phyloP scores from a whole-genome alignment of 2,113 vertebrate species.

The Larimichthys crocea region DNA sequence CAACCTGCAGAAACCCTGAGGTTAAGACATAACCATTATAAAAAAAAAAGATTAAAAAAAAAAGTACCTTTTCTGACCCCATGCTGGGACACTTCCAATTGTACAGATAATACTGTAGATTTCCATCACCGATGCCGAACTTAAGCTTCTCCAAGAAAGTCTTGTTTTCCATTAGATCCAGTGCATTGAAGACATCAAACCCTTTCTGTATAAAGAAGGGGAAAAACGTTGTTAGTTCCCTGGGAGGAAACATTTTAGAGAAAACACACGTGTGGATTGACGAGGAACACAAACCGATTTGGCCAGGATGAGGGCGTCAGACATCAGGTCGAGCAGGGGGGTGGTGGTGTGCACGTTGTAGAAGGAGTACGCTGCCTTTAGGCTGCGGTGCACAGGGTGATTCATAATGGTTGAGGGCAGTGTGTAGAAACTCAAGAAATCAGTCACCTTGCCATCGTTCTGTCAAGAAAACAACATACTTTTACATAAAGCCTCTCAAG shows the following conservation, averaged over 20 bases:
- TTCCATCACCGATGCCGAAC: slow-evolving; percentile 98
- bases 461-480: slow-evolving; percentile 63
- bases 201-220: slow-evolving; percentile 88
- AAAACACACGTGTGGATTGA: neutral
- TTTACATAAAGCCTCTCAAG: neutral
- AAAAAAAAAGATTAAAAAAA: neutral
- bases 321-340: slow-evolving; percentile 96
- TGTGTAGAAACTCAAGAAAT: slow-evolving; percentile 97
- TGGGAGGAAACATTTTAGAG: neutral
- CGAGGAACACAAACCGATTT: slow-evolving; percentile 89
- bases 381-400: slow-evolving; percentile 95
- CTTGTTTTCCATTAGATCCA: slow-evolving; percentile 99
- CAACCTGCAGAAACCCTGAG: neutral
- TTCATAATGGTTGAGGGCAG: slow-evolving; percentile 99
- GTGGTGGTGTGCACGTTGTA: slow-evolving; percentile 98
- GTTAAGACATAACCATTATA: neutral
- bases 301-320: slow-evolving; percentile 95
- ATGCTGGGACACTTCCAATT: slow-evolving; percentile 99
- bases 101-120: slow-evolving; percentile 99
- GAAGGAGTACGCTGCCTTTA: slow-evolving; percentile 99
- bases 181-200: slow-evolving; percentile 99
- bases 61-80: slow-evolving; percentile 93
- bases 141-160: slow-evolving; percentile 99
- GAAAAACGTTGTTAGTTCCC: neutral
- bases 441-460: slow-evolving; percentile 92